These are phyloP conservation scores for Plectropomus leopardus DNA, from an alignment of 2,113 vertebrate genomes.

Conservation along the genomic window DNA sequence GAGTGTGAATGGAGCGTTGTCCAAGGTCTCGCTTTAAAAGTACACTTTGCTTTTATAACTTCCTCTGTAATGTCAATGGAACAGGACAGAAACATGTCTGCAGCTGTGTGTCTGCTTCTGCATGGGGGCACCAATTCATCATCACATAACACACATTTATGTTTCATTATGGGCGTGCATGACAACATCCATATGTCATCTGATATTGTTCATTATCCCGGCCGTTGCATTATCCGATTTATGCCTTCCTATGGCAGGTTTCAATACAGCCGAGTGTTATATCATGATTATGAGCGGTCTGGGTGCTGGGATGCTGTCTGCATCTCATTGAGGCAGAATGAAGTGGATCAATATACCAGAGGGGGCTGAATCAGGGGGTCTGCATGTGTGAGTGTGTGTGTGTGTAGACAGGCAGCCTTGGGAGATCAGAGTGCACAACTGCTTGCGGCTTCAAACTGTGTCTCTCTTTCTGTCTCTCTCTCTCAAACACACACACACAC, in stretches of 20 bases:
- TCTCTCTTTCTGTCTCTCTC: constrained; percentile 41
- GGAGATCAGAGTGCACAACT: constrained; percentile 63
- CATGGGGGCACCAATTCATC: constrained; percentile 33
- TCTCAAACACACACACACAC: constrained; percentile 16
- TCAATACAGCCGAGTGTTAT: constrained; percentile 73
- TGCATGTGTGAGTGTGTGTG: constrained; percentile 47
- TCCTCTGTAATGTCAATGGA: not conserved
- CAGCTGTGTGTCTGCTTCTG: constrained; percentile 33
- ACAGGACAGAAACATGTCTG: constrained; percentile 38
- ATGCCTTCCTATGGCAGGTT: constrained; percentile 73
- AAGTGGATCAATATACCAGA: constrained; percentile 85
- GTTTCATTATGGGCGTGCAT: constrained; percentile 71
- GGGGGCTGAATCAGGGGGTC: constrained; percentile 69
- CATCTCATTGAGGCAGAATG: constrained; percentile 82
- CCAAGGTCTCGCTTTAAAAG: constrained; percentile 69
- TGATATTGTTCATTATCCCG: constrained; percentile 79
- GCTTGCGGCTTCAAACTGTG: constrained; percentile 48
- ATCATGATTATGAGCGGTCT: constrained; percentile 82
- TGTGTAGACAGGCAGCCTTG: constrained; percentile 59
- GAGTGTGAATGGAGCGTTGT: constrained; percentile 52
- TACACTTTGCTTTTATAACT: constrained; percentile 39
- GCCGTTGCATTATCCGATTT: constrained; percentile 79
- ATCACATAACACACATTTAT: constrained; percentile 56
- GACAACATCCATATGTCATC: constrained; percentile 79
- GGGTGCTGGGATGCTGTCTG: constrained; percentile 76